phyloP scores from a whole-genome alignment of 2,888 invertebrate genomes.

The Allygus modestus region DNA sequence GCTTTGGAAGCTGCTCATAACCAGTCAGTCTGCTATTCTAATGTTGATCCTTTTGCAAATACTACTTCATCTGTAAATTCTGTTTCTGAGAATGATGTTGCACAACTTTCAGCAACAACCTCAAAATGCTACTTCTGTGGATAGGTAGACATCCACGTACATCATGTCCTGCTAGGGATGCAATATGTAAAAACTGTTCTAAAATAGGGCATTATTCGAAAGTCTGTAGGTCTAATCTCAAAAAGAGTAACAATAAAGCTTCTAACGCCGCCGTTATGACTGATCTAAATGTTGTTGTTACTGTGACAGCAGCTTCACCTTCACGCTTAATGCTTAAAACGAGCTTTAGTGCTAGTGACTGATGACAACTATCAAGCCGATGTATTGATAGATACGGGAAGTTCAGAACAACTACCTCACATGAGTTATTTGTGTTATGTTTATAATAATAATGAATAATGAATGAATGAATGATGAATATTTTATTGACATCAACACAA shows the following conservation, averaged over 20 bases:
- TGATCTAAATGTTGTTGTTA: background rate
- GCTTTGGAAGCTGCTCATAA: constrained; percentile 1
- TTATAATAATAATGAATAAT: too few species aligned
- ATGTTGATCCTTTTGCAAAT: background rate
- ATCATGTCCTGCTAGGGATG: background rate
- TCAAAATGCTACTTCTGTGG: constrained; percentile 5
- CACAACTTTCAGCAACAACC: background rate
- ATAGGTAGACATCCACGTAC: background rate
- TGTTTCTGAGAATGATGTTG: background rate
- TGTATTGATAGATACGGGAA: background rate
- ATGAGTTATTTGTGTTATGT: too few species aligned
- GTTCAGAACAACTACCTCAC: too few species aligned
- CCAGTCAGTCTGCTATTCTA: background rate
- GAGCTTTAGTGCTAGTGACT: background rate
- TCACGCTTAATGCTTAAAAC: constrained; percentile 2
- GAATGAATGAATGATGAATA: too few species aligned
- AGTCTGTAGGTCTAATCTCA: background rate
- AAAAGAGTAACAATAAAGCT: background rate
- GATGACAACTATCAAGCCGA: background rate
- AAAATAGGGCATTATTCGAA: background rate
- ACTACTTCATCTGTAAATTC: background rate
- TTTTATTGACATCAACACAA: too few species aligned
- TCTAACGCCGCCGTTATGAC: background rate
- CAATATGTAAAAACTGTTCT: background rate
- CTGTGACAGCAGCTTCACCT: constrained; percentile 7